phyloP scores from a whole-genome alignment of 2,113 vertebrate species.

The Pachyramphus minor region DNA sequence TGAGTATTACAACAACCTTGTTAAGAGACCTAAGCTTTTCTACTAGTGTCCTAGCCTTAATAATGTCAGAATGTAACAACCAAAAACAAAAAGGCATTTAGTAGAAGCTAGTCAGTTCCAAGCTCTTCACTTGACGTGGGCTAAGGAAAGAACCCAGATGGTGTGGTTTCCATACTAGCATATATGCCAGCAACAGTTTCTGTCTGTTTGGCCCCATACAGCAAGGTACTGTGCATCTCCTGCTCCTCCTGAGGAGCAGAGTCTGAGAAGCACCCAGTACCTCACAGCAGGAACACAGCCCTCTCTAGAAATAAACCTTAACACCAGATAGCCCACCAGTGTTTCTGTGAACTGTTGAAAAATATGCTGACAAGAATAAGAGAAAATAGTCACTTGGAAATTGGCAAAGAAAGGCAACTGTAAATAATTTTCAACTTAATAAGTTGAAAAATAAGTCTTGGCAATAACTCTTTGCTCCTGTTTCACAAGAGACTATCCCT shows the following conservation, averaged over 20 bases:
- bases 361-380: slow-evolving; percentile 9
- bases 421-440: slow-evolving; percentile 26
- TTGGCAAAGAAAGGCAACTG: slow-evolving; percentile 1
- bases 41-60: not conserved
- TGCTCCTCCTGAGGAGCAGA: not conserved
- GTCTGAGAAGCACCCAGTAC: not conserved
- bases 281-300: not conserved
- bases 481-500: not conserved
- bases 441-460: too few species aligned
- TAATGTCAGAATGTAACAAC: not conserved
- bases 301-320: not conserved
- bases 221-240: not conserved
- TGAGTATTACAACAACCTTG: not conserved
- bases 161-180: not conserved
- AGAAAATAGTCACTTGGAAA: not conserved
- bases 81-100: not conserved
- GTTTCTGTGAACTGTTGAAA: slow-evolving; percentile 9
- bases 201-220: not conserved
- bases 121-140: not conserved
- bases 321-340: not conserved
- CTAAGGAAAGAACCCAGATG: not conserved
- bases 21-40: not conserved
- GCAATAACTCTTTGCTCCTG: slow-evolving; percentile 1
- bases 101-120: not conserved
- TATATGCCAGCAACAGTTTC: not conserved